Evolutionary conservation across 2,797 vertebrate species (phyloP).

Genomic region (Silurus aristotelis): DNA sequence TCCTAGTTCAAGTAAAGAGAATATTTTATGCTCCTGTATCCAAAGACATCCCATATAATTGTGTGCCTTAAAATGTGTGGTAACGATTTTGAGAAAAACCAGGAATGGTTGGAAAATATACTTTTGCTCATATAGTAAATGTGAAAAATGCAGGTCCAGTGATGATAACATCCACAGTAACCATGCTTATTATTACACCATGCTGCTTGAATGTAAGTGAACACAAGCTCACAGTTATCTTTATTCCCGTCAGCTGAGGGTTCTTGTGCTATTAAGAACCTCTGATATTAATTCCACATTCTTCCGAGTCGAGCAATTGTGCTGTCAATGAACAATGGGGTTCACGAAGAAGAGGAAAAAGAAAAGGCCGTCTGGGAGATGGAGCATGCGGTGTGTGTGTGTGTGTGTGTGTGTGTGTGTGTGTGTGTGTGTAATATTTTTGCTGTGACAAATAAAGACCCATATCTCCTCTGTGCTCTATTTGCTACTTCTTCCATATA

Average conservation of each 20-base stretch:
- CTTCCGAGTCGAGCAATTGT: constrained; percentile 48
- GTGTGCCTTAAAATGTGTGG: no score
- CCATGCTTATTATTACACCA: background rate
- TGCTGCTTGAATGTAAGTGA: background rate
- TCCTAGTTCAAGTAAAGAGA: no score
- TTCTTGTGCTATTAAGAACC: constrained; percentile 41
- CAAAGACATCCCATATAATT: no score
- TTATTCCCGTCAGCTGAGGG: background rate
- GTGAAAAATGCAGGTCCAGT: background rate
- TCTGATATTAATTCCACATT: constrained; percentile 47
- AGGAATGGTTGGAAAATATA: no score
- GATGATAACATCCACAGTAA: background rate
- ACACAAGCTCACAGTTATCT: background rate
- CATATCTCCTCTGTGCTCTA: constrained; percentile 33
- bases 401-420: constrained; percentile 15
- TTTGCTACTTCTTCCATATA: constrained; percentile 12
- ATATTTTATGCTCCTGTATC: no score
- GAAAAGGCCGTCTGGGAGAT: constrained; percentile 26
- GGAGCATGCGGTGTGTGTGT: background rate
- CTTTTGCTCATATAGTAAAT: no score
- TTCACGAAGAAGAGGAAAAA: constrained; percentile 32
- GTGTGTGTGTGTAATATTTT: constrained; percentile 28
- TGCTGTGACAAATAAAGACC: constrained; percentile 45
- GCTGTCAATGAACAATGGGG: constrained; percentile 49
- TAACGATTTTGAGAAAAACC: no score